A percentile compares a stretch with the other conserved stretches of the same genome.
Conservation (phyloP, 2,888 invertebrate species). For the Coleophora flavipennella region DNA sequence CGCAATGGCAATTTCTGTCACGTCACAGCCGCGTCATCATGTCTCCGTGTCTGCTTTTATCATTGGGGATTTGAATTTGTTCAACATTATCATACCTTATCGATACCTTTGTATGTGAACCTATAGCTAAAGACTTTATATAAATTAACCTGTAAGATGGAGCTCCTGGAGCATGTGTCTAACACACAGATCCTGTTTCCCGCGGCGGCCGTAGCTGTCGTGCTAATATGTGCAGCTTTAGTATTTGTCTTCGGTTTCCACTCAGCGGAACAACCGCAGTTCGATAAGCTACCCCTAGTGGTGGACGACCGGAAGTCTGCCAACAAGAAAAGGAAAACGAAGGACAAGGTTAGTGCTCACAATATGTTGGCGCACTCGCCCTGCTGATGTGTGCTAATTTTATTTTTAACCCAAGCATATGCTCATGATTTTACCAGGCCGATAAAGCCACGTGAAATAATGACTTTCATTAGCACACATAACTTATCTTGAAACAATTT, state of each 20-base stretch:
- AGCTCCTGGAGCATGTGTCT: slow-evolving; percentile 72
- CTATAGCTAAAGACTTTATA: slow-evolving; percentile 40
- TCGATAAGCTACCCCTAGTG: slow-evolving; percentile 77
- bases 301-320: slow-evolving; percentile 78
- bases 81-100: slow-evolving; percentile 62
- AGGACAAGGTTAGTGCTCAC: slow-evolving; percentile 76
- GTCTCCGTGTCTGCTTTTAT: slow-evolving; percentile 72
- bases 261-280: slow-evolving; percentile 85
- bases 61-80: slow-evolving; percentile 63
- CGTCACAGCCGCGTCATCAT: slow-evolving; percentile 81
- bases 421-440: slow-evolving; percentile 20
- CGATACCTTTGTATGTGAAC: slow-evolving; percentile 62
- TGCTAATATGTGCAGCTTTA: slow-evolving; percentile 80
- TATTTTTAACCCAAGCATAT: slow-evolving; percentile 67
- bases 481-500: too few species aligned
- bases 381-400: slow-evolving; percentile 49
- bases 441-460: too few species aligned
- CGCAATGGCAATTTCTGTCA: slow-evolving; percentile 66
- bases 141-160: slow-evolving; percentile 63
- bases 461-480: too few species aligned
- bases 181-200: slow-evolving; percentile 71
- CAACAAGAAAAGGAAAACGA: slow-evolving; percentile 78
- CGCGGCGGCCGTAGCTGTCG: slow-evolving; percentile 74
- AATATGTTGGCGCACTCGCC: slow-evolving; percentile 30
- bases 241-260: slow-evolving; percentile 87